phyloP scores from a whole-genome alignment of 2,888 invertebrate species.

The Dynastes hyllus region DNA sequence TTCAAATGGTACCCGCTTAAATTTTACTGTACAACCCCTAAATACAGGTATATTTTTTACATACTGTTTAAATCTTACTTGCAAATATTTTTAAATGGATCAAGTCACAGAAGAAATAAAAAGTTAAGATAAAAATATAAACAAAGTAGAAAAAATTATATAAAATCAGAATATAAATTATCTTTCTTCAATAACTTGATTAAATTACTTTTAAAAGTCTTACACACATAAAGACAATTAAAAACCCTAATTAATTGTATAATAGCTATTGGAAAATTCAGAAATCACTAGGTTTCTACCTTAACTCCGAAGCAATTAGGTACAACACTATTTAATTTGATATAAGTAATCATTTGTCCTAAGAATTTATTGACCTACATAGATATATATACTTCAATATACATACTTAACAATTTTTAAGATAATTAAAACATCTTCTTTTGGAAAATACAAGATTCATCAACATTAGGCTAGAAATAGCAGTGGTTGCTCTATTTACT shows the following conservation, averaged over 20 bases:
- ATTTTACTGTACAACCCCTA: conserved; percentile 34
- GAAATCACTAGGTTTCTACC: conserved; percentile 2
- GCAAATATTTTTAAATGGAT: conserved; percentile 2
- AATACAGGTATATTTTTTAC: conserved; percentile 12
- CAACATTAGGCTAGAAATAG: conserved; percentile 27
- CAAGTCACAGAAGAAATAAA: conserved; percentile 16
- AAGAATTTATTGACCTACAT: conserved; percentile 12
- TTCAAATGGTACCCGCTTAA: conserved; percentile 29
- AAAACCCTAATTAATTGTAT: conserved; percentile 14
- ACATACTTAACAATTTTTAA: neutral
- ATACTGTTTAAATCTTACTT: conserved; percentile 1
- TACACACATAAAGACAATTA: conserved; percentile 13
- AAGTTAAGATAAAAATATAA: neutral
- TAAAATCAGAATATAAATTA: conserved; percentile 4
- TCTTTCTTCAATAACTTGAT: conserved; percentile 30
- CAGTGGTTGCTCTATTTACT: neutral
- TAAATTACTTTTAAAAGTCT: neutral
- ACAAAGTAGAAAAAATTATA: conserved; percentile 7
- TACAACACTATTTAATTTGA: neutral
- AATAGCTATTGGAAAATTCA: conserved; percentile 5
- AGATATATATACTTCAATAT: neutral
- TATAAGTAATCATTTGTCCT: conserved; percentile 14
- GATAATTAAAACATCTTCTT: neutral
- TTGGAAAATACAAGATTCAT: conserved; percentile 26
- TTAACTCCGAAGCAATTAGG: conserved; percentile 9